These are phyloP conservation scores for Gadopsis marmoratus DNA, from an alignment of 2,797 vertebrate species.

Conservation along the genomic window DNA sequence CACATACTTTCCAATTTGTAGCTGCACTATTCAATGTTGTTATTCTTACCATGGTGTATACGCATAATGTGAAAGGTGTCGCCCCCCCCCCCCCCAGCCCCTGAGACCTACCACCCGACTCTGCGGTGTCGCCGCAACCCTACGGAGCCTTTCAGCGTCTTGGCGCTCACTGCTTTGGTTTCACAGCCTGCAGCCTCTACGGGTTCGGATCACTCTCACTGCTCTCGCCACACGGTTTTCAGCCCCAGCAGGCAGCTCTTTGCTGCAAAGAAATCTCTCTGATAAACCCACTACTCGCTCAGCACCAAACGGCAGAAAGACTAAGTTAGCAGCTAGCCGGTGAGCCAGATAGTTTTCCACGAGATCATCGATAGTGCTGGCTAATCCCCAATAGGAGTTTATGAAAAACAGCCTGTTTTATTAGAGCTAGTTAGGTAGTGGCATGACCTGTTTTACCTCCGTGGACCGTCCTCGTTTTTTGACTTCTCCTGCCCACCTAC, in stretches of 20 bases:
- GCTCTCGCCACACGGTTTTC: not conserved
- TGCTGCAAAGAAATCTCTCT: not conserved
- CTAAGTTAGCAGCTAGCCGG: not conserved
- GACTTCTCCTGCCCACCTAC: too few species aligned
- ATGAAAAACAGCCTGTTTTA: not conserved
- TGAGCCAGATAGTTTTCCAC: not conserved
- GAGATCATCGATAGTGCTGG: not conserved
- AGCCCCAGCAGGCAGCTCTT: not conserved
- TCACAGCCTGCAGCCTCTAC: not conserved
- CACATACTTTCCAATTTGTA: constrained; percentile 4
- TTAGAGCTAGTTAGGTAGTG: not conserved
- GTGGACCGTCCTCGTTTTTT: too few species aligned
- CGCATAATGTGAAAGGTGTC: not conserved
- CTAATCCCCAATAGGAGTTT: not conserved
- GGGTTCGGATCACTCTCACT: not conserved
- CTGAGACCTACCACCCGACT: not conserved
- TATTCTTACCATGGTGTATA: not conserved
- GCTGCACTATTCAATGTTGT: constrained; percentile 1
- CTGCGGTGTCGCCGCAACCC: not conserved
- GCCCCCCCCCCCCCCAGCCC: too few species aligned
- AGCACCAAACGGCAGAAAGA: not conserved
- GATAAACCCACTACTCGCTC: not conserved
- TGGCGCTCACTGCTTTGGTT: constrained; percentile 1
- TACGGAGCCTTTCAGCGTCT: not conserved
- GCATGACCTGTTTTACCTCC: too few species aligned